These are phyloP conservation scores for Halcyon leucocephala DNA, from an alignment of 2,797 vertebrate genomes.

Conservation along the genomic window DNA sequence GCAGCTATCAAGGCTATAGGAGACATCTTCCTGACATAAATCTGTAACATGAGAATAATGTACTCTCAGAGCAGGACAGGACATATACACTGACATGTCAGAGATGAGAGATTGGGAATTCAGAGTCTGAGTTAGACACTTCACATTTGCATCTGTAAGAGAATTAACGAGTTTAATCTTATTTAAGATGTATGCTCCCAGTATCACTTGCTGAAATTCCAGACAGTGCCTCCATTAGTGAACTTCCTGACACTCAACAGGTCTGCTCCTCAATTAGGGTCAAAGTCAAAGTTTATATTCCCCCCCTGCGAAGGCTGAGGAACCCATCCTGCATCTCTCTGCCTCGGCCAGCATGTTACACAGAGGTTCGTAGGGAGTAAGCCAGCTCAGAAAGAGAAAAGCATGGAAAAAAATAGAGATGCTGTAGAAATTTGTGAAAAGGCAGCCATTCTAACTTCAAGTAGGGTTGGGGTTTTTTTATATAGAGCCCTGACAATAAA, in stretches of 20 bases:
- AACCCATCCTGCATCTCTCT: not conserved
- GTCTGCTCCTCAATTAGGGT: not conserved
- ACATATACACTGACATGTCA: not conserved
- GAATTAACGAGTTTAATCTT: not conserved
- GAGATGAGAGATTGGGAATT: not conserved
- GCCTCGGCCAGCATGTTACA: fast-evolving
- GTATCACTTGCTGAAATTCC: fast-evolving
- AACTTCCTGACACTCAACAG: fast-evolving
- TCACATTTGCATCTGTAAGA: not conserved
- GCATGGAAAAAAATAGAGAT: not conserved
- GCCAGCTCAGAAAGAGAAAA: not conserved
- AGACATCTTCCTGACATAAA: not conserved
- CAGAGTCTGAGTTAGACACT: not conserved
- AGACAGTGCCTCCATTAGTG: not conserved
- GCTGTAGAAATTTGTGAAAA: not conserved
- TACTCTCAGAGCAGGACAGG: not conserved
- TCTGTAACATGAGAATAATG: not conserved
- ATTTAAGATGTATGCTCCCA: not conserved
- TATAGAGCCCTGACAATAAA: too few species aligned
- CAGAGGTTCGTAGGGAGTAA: fast-evolving
- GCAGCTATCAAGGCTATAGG: not conserved
- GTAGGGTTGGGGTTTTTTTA: not conserved
- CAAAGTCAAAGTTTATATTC: not conserved
- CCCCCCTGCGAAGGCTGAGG: not conserved
- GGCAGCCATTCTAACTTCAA: too few species aligned